Conservation (phyloP, 2,797 vertebrate species). For the Garrulus glandarius region DNA sequence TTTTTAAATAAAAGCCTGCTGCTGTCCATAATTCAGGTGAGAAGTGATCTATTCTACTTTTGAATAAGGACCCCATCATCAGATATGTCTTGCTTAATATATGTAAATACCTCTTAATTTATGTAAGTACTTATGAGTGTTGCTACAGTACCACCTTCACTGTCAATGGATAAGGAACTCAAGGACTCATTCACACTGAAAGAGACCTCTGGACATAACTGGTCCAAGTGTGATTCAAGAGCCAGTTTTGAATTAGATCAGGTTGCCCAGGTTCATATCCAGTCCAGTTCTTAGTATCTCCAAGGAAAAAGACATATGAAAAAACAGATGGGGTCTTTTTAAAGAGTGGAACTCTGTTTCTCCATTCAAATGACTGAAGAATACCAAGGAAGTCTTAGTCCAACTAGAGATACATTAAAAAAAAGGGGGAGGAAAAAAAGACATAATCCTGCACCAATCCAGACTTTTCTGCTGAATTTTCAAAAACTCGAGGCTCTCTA, state of each 20-base stretch:
- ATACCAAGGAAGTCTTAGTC: not conserved
- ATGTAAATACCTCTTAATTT: not conserved
- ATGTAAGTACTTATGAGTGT: not conserved
- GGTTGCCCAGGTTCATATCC: not conserved
- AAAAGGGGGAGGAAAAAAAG: fast-evolving
- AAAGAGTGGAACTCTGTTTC: not conserved
- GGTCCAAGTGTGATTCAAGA: not conserved
- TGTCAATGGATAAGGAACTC: not conserved
- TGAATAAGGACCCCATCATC: not conserved
- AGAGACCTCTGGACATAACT: not conserved
- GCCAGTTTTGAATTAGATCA: not conserved
- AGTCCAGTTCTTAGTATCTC: not conserved
- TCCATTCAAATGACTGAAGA: not conserved
- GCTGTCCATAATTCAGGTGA: not conserved
- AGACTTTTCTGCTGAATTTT: not conserved
- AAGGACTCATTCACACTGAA: not conserved
- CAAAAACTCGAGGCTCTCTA: not conserved
- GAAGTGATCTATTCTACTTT: not conserved
- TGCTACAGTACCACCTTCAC: not conserved
- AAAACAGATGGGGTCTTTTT: not conserved
- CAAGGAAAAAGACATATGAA: not conserved
- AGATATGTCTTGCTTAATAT: not conserved
- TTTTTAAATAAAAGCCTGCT: not conserved
- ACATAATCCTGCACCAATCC: not conserved
- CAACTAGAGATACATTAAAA: not conserved